These are phyloP conservation scores for Gari tellinella DNA, from an alignment of 2,888 invertebrate species.

Conservation along the genomic window DNA sequence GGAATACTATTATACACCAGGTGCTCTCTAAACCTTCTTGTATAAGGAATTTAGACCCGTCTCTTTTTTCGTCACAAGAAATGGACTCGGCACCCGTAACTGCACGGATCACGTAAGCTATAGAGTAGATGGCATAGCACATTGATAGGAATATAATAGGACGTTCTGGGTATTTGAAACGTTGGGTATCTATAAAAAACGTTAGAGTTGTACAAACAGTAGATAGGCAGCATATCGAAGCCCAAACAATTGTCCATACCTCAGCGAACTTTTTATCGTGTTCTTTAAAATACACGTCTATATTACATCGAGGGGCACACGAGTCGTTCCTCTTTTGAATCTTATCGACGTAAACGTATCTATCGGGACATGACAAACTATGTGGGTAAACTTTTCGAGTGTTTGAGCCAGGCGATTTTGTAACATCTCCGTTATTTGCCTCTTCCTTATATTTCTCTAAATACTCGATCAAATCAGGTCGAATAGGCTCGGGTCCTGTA, in stretches of 20 bases:
- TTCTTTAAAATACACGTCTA: conserved; percentile 89
- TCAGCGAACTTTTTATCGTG: conserved; percentile 90
- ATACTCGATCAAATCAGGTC: conserved; percentile 65
- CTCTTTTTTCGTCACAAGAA: conserved; percentile 87
- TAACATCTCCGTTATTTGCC: conserved; percentile 7
- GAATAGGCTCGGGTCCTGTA: conserved; percentile 59
- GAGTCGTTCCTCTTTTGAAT: conserved; percentile 71
- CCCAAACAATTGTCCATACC: conserved; percentile 91
- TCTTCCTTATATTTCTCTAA: conserved; percentile 54
- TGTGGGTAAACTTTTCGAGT: neutral
- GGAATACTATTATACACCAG: conserved; percentile 90
- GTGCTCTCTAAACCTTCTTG: conserved; percentile 86
- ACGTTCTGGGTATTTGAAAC: conserved; percentile 85
- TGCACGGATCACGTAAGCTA: conserved; percentile 84
- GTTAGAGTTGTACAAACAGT: conserved; percentile 84
- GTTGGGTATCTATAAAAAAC: conserved; percentile 83
- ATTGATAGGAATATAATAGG: conserved; percentile 84
- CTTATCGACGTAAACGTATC: conserved; percentile 80
- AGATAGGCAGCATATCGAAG: conserved; percentile 89
- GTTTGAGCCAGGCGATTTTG: neutral
- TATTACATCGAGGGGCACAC: conserved; percentile 86
- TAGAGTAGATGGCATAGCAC: conserved; percentile 84
- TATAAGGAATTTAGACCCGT: conserved; percentile 84
- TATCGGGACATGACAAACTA: conserved; percentile 69
- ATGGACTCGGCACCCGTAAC: conserved; percentile 80